These are phyloP conservation scores for Drosophila fuyamai DNA, from an alignment of 1,140 invertebrate species.

Conservation along the genomic window DNA sequence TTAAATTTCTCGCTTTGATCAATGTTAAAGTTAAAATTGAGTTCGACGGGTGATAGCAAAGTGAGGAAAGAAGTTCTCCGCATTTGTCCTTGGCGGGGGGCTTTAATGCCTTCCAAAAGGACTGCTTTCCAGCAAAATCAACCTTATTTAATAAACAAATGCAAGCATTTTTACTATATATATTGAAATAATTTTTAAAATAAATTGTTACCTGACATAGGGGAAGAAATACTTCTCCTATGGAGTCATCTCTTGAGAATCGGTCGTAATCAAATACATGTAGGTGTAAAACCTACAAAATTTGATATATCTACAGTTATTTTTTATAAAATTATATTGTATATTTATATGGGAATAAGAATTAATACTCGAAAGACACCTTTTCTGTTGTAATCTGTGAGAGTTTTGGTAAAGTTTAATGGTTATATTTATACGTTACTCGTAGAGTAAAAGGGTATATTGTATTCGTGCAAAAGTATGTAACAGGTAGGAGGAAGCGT, in stretches of 20 bases:
- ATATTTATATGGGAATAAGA: too few species aligned
- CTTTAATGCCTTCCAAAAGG: slow-evolving; percentile 96
- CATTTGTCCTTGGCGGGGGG: slow-evolving; percentile 96
- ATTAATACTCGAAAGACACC: too few species aligned
- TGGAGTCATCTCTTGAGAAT: slow-evolving; percentile 97
- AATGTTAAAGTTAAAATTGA: slow-evolving; percentile 94
- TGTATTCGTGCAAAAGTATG: too few species aligned
- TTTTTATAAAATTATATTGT: too few species aligned
- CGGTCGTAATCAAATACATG: slow-evolving; percentile 98
- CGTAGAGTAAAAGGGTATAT: too few species aligned
- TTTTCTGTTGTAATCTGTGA: too few species aligned
- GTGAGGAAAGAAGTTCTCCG: slow-evolving; percentile 94
- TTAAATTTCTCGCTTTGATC: slow-evolving; percentile 95
- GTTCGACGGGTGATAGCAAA: slow-evolving; percentile 96
- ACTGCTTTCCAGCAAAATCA: slow-evolving; percentile 95
- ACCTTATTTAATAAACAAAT: slow-evolving; percentile 87
- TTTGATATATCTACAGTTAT: slow-evolving; percentile 41
- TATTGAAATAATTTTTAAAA: background rate
- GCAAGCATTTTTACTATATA: background rate
- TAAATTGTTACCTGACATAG: slow-evolving; percentile 91
- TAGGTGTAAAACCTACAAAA: slow-evolving; percentile 92
- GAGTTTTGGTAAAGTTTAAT: too few species aligned
- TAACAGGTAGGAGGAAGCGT: too few species aligned
- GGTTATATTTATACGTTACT: too few species aligned
- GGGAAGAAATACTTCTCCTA: slow-evolving; percentile 97